Conservation (phyloP, 2,797 vertebrate genomes). For the Sphenodon punctatus region DNA sequence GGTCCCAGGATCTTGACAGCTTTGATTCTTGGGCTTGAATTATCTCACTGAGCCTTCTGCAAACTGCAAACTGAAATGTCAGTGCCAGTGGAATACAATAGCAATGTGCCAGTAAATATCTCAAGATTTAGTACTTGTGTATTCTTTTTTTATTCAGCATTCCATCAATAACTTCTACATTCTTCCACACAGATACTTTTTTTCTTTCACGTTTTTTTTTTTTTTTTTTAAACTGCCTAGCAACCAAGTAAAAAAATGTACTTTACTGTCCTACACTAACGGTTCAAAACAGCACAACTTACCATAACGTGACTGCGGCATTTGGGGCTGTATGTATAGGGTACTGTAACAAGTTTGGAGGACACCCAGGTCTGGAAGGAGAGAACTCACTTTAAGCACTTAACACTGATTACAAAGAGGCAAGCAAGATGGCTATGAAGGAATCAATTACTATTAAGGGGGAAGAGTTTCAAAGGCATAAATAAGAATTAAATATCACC, state of each 20-base stretch:
- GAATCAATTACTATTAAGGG: background rate
- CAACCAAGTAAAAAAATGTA: constrained; percentile 55
- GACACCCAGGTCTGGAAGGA: background rate
- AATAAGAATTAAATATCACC: rapidly evolving
- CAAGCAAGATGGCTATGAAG: background rate
- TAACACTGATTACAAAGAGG: background rate
- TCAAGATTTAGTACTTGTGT: background rate
- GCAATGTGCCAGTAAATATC: constrained; percentile 4
- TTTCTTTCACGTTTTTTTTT: constrained; percentile 47
- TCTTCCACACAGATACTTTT: constrained; percentile 27
- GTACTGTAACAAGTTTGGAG: background rate
- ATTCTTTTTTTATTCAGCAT: constrained; percentile 35
- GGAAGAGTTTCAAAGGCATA: background rate
- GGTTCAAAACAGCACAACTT: background rate
- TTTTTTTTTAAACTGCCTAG: constrained; percentile 62
- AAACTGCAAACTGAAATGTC: constrained; percentile 41
- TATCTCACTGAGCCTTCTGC: background rate
- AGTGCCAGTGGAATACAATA: constrained; percentile 38
- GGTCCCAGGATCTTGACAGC: constrained; percentile 21
- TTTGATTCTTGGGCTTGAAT: constrained; percentile 53
- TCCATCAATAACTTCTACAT: constrained; percentile 55
- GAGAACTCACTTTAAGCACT: background rate
- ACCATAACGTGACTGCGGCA: background rate
- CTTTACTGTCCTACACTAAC: constrained; percentile 3
- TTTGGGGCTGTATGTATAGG: constrained; percentile 3